Evolutionary conservation across 2,113 vertebrate species (phyloP).

Genomic region (Rhea americana): DNA sequence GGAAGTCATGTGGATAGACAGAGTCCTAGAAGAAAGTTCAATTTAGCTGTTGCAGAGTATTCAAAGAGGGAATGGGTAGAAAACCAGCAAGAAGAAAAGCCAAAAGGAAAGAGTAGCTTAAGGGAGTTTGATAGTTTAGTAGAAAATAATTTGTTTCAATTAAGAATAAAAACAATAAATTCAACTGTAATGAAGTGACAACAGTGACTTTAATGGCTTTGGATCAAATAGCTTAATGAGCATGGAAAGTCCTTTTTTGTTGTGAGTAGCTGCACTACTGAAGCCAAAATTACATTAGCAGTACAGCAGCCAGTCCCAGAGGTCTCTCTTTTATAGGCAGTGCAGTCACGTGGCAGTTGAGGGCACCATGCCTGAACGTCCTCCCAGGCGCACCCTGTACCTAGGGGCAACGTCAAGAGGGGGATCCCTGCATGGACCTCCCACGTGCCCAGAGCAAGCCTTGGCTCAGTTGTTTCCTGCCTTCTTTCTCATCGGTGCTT

Average conservation of each 20-base stretch:
- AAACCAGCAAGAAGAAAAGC: neutral
- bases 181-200: neutral
- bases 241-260: neutral
- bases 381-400: neutral
- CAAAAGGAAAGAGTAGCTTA: neutral
- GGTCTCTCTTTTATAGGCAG: neutral
- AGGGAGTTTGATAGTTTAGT: neutral
- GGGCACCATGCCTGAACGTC: neutral
- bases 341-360: neutral
- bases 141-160: neutral
- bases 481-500: neutral
- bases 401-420: neutral
- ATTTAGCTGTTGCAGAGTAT: neutral
- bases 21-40: neutral
- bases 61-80: neutral
- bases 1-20: neutral
- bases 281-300: neutral
- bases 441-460: rapidly evolving
- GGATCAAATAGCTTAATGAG: neutral
- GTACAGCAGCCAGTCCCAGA: neutral
- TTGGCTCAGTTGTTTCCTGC: neutral
- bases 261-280: neutral
- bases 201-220: neutral
- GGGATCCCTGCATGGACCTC: neutral
- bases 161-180: neutral